Conservation (phyloP, 2,113 vertebrate genomes). For the Megaleporinus macrocephalus region DNA sequence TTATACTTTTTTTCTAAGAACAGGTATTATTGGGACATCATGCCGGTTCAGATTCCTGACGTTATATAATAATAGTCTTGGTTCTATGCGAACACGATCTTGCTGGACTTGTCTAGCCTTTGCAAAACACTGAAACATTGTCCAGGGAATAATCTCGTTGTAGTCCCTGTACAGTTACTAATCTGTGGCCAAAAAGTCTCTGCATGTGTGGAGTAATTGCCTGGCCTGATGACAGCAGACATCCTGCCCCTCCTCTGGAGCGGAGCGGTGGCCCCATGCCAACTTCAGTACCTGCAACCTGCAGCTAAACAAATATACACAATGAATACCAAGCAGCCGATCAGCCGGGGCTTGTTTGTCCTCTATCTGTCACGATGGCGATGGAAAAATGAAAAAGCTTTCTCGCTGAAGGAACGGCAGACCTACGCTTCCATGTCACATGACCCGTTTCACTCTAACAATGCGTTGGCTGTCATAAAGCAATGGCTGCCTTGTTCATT, state of each 20-base stretch:
- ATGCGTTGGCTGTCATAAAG: background rate
- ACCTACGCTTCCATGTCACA: background rate
- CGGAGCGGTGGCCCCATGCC: constrained; percentile 6
- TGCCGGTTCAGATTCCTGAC: no score
- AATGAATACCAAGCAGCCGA: constrained; percentile 39
- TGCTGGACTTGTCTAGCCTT: no score
- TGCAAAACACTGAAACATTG: background rate
- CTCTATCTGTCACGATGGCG: constrained; percentile 10
- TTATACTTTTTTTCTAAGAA: no score
- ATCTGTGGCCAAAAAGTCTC: constrained; percentile 63
- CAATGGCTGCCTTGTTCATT: background rate
- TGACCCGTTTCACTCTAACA: constrained; percentile 18
- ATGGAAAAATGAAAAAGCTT: background rate
- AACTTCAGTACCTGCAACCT: constrained; percentile 38
- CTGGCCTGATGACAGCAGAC: constrained; percentile 59
- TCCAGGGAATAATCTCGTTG: background rate
- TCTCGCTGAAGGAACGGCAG: no score
- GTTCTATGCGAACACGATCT: no score
- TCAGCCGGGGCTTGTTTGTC: constrained; percentile 20
- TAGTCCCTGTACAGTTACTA: constrained; percentile 22
- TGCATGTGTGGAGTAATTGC: constrained; percentile 45
- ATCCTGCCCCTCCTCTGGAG: constrained; percentile 12
- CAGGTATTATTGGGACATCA: no score
- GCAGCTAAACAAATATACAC: constrained; percentile 29
- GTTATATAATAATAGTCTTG: no score